Base-by-base conservation (phyloP, 1,140 invertebrate genomes). In the Rhizoglyphus robini region DNA sequence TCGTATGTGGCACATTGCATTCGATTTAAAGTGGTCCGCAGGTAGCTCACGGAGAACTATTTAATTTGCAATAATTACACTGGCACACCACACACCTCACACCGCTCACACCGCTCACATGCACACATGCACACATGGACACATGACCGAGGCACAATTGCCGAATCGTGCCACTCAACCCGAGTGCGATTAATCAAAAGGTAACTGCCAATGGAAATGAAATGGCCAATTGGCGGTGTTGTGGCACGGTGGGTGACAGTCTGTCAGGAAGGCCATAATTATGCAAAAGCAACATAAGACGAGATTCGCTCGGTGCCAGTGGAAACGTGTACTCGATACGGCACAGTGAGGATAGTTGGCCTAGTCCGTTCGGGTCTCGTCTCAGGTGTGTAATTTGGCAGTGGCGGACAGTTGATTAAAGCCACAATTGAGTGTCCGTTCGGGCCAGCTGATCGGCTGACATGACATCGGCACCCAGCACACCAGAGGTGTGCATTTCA, bases 121-220 rank as follows among this genome's bases (percentile, higher is more conserved):
- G 51, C 23, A 23, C 23, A 20, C 15, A 20, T 54, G 51, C 23
- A 23, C 23, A 32, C 15, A 23, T 54, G 20, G 31, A 54, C 8
- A 8, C 36, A 41, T 41, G 36, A 41, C n/a, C n/a, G n/a, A 20
- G 23, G 15, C 51, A 54, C 51, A 54, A 54, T 27, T 54, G 20
- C 20, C 8, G 23, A 54, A 54, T 54, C 8, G 51, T 20, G 51
- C 20, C 51, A 54, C 20, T 32, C 8, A 20, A 5, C 8, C 8
- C 31, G 23, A 8, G 51, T 5, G 51, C 31, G 51, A 54, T 54
- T 54, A 54, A 54, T 54, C 51, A 54, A 54, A 54, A 54, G 31
- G 15, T 11, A 54, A 54, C 8, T 27, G 31, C 8, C 23, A 27
- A 32, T 23, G 15, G 23, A 23, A 46, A 23, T 46, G 23, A 46